Base-by-base conservation (phyloP, 1,140 invertebrate species). In the Lucilia sericata region DNA sequence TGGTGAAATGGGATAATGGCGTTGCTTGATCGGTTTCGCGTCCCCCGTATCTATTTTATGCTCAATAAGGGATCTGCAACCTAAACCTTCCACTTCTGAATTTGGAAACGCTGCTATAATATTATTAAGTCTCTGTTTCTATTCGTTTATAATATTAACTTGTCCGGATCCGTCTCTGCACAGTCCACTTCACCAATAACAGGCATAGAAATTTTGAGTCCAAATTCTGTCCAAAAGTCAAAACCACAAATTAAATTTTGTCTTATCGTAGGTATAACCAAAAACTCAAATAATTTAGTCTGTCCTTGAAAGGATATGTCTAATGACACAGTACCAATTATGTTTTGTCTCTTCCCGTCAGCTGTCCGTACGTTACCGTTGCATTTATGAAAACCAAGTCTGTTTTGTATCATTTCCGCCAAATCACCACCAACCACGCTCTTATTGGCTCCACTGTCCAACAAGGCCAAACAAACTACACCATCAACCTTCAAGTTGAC, bases 121-220 rank as follows among this genome's bases (percentile, higher is more conserved):
- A 7, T 14, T 81, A 0, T 83, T 87, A 25, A 84, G 25, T 65
- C 60, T 65, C 7, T 19, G 60, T 65, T 7, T 65, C 60, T 65
- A 0, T 7, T 65, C 60, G 60, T 65, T 17, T 65, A 12, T 65
- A 7, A 65, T n/a, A 65, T 12, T 19, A 65, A 65, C 21, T 65
- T 65, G 14, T 65, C 60, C 60, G 60, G 60, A 14, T 65, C 14
- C 21, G 60, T 14, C 60, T 19, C 21, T 14, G 7, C 60, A n/a
- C 5, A n/a, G 60, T 65, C 60, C 21, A 17, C 21, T n/a, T 7
- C 21, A 12, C 21, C 60, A 17, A 65, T 17, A 65, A 7, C 17
- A 7, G 60, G 14, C 17, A 65, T 14, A 12, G 60, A 65, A 65
- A 65, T 65, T 17, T 65, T 19, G 17, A 65, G 21, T 17, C 60